Evolutionary conservation across 2,797 vertebrate genomes (phyloP).

Genomic region (Lacerta agilis): DNA sequence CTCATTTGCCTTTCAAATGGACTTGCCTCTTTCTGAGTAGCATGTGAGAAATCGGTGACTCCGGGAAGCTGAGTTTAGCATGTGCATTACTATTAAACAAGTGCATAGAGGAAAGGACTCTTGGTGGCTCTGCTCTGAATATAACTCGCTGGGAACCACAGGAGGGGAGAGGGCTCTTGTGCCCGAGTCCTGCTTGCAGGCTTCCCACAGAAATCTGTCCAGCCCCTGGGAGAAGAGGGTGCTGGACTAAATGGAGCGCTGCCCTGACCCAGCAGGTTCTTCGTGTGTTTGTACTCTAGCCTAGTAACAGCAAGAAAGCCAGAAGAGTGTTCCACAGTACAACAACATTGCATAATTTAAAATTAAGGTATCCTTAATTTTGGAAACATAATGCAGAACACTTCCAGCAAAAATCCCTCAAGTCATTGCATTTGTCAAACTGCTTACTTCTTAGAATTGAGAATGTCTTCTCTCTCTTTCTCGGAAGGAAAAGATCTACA

Average conservation of each 20-base stretch:
- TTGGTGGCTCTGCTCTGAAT: not conserved
- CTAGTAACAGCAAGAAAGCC: not conserved
- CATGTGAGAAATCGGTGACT: not conserved
- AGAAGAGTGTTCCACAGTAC: not conserved
- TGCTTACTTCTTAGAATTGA: slow-evolving; percentile 17
- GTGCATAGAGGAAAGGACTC: not conserved
- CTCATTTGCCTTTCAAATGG: slow-evolving; percentile 11
- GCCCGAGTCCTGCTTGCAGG: too few relatives aligned
- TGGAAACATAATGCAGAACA: not conserved
- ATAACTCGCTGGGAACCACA: too few relatives aligned
- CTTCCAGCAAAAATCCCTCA: slow-evolving; percentile 48
- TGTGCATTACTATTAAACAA: too few relatives aligned
- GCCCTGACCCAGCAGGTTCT: too few relatives aligned
- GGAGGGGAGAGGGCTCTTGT: too few relatives aligned
- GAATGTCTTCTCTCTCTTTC: slow-evolving; percentile 5
- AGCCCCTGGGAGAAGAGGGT: too few relatives aligned
- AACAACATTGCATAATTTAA: not conserved
- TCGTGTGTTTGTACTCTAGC: not conserved
- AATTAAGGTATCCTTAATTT: slow-evolving; percentile 1
- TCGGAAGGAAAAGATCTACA: slow-evolving; percentile 49
- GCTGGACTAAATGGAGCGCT: too few relatives aligned
- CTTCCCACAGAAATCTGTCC: too few relatives aligned
- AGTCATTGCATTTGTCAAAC: slow-evolving; percentile 57
- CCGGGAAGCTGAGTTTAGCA: too few relatives aligned
- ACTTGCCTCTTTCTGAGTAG: not conserved